These are phyloP conservation scores for Pavo muticus DNA, from an alignment of 2,113 vertebrate genomes.

Conservation along the genomic window DNA sequence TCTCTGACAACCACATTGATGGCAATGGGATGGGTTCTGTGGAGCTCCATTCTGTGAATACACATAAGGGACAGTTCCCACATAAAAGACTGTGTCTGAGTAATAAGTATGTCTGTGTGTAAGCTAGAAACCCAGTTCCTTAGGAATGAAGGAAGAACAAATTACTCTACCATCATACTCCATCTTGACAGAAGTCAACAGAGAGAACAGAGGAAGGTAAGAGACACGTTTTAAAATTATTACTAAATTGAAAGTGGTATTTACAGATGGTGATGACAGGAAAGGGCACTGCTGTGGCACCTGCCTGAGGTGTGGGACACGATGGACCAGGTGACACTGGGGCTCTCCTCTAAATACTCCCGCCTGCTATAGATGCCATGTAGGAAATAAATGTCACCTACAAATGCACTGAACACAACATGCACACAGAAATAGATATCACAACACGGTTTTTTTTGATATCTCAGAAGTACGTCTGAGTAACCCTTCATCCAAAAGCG, in stretches of 20 bases:
- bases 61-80: neutral
- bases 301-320: neutral
- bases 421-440: rapidly evolving
- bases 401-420: neutral
- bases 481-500: neutral
- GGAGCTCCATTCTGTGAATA: neutral
- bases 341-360: neutral
- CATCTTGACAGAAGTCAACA: neutral
- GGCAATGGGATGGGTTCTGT: neutral
- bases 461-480: neutral
- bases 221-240: neutral
- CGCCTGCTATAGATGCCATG: neutral
- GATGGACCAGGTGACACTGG: rapidly evolving
- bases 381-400: neutral
- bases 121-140: neutral
- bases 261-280: neutral
- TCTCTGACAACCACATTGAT: neutral
- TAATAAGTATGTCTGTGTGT: neutral
- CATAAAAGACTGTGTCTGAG: neutral
- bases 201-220: neutral
- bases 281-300: neutral
- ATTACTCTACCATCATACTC: neutral
- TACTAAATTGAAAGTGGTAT: neutral
- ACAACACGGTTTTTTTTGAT: neutral
- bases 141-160: neutral